Evolutionary conservation across 2,797 vertebrate species (phyloP).

Genomic region (Choloepus didactylus): DNA sequence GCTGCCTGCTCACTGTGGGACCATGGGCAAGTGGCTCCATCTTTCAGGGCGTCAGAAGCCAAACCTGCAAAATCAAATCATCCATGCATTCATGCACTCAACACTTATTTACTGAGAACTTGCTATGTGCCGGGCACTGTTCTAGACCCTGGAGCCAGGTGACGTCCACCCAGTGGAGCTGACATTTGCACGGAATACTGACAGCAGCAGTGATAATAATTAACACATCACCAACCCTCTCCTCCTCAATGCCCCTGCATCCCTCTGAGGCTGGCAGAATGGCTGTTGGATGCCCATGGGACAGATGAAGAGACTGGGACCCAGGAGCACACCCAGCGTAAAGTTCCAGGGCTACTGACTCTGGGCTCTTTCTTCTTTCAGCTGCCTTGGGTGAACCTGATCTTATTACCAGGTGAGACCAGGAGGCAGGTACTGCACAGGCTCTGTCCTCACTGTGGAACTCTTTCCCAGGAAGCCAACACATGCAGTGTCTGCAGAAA

Average conservation of each 20-base stretch:
- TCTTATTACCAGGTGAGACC: neutral
- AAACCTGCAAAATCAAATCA: neutral
- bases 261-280: neutral
- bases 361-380: neutral
- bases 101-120: neutral
- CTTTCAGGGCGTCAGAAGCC: neutral
- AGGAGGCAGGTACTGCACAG: accelerated
- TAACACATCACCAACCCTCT: accelerated
- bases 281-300: neutral
- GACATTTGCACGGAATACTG: no score
- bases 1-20: neutral
- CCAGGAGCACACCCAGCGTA: neutral
- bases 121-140: neutral
- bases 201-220: neutral
- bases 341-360: neutral
- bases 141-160: neutral
- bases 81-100: neutral
- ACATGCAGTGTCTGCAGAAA: accelerated
- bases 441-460: neutral
- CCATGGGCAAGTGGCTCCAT: neutral
- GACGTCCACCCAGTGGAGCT: neutral
- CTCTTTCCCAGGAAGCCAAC: neutral
- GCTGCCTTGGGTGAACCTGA: neutral
- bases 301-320: neutral
- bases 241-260: neutral